These are phyloP conservation scores for Murina feae DNA, from an alignment of 2,113 vertebrate species.

Conservation along the genomic window DNA sequence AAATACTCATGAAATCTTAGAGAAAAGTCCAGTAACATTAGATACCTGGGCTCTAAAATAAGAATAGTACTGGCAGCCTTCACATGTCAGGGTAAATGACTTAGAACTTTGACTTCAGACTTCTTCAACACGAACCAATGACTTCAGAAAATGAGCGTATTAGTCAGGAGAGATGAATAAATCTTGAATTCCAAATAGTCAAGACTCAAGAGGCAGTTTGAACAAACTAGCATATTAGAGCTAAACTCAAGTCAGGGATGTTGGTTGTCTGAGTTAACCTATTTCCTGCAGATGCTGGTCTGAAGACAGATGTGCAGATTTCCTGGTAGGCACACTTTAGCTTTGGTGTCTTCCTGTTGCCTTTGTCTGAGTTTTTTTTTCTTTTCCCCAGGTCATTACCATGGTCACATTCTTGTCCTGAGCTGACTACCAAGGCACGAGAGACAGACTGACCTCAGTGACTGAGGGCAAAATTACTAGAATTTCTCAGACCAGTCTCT, in stretches of 20 bases:
- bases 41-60: background rate
- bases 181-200: background rate
- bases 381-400: background rate
- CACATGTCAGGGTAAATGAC: background rate
- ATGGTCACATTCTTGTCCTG: background rate
- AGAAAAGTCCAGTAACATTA: background rate
- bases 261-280: background rate
- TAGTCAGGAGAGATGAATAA: background rate
- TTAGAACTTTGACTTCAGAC: background rate
- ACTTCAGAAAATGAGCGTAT: background rate
- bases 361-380: background rate
- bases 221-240: background rate
- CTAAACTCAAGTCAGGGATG: background rate
- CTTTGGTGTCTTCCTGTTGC: background rate
- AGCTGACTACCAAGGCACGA: background rate
- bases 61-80: background rate
- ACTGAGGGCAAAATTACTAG: background rate
- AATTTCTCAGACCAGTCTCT: background rate
- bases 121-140: background rate
- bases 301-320: background rate
- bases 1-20: background rate
- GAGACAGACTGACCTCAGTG: background rate
- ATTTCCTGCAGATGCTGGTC: background rate
- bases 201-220: background rate
- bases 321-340: background rate